phyloP scores from a whole-genome alignment of 35 echinoderm and acorn worm species.

The Apostichopus parvimensis region DNA sequence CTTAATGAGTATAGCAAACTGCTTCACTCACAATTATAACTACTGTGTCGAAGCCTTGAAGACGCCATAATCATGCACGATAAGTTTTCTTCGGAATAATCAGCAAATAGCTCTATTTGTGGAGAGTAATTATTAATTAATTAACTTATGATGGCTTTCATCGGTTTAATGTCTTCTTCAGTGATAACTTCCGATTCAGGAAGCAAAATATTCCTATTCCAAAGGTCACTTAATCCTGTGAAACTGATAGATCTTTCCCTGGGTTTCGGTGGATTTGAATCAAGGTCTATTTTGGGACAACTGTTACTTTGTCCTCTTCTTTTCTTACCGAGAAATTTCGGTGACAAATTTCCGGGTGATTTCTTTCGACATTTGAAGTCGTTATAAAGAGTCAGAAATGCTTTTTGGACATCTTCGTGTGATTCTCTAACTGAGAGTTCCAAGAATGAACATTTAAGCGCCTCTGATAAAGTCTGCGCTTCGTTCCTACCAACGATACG shows the following conservation, averaged over 20 bases:
- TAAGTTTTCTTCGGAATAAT: no score
- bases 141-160: neutral
- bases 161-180: constrained; percentile 12
- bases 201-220: constrained; percentile 3
- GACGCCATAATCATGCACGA: no score
- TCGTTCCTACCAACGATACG: constrained; percentile 72
- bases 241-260: constrained; percentile 81
- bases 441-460: constrained; percentile 71
- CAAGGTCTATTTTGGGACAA: constrained; percentile 56
- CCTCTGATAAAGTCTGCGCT: constrained; percentile 62
- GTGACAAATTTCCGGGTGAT: constrained; percentile 26
- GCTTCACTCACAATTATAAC: no score
- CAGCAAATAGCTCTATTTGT: no score
- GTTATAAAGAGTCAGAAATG: constrained; percentile 76
- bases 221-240: constrained; percentile 41
- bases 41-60: no score
- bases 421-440: constrained; percentile 86
- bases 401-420: constrained; percentile 71
- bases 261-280: constrained; percentile 74
- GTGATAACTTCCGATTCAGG: neutral
- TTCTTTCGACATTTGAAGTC: constrained; percentile 71
- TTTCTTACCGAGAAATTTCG: constrained; percentile 67
- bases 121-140: neutral
- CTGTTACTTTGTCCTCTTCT: constrained; percentile 45
- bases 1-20: no score